phyloP scores from a whole-genome alignment of 2,888 invertebrate species.

The Oligia strigilis region DNA sequence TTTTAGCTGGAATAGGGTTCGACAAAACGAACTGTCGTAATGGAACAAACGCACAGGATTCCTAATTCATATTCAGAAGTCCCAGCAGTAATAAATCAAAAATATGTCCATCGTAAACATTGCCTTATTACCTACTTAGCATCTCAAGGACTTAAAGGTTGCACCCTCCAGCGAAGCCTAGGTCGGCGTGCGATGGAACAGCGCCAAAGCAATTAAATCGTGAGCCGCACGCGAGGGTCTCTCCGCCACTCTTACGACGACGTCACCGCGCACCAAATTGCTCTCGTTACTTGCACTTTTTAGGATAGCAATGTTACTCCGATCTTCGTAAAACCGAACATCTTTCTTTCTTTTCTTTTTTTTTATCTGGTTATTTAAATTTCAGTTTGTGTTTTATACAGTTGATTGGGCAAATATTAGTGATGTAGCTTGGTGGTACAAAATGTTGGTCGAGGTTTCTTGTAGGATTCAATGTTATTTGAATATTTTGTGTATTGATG shows the following conservation, averaged over 20 bases:
- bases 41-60: background rate
- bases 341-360: background rate
- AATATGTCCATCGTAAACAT: slow-evolving; percentile 7
- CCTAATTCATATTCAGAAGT: background rate
- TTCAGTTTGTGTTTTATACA: slow-evolving; percentile 21
- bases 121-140: slow-evolving; percentile 49
- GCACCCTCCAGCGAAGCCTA: slow-evolving; percentile 65
- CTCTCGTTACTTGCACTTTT: slow-evolving; percentile 84
- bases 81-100: background rate
- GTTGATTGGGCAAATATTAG: slow-evolving; percentile 21
- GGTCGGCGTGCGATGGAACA: slow-evolving; percentile 78
- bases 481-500: background rate
- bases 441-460: slow-evolving; percentile 20
- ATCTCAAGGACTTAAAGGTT: slow-evolving; percentile 37
- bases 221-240: slow-evolving; percentile 77
- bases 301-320: slow-evolving; percentile 62
- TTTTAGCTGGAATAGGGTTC: background rate
- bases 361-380: slow-evolving; percentile 43
- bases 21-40: background rate
- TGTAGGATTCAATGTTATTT: slow-evolving; percentile 10
- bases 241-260: slow-evolving; percentile 70
- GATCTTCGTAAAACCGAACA: slow-evolving; percentile 49
- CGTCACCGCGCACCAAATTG: slow-evolving; percentile 73
- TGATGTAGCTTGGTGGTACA: background rate
- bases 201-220: slow-evolving; percentile 88